Base-by-base conservation (phyloP, 2,113 vertebrate species). In the Marmota monax region DNA sequence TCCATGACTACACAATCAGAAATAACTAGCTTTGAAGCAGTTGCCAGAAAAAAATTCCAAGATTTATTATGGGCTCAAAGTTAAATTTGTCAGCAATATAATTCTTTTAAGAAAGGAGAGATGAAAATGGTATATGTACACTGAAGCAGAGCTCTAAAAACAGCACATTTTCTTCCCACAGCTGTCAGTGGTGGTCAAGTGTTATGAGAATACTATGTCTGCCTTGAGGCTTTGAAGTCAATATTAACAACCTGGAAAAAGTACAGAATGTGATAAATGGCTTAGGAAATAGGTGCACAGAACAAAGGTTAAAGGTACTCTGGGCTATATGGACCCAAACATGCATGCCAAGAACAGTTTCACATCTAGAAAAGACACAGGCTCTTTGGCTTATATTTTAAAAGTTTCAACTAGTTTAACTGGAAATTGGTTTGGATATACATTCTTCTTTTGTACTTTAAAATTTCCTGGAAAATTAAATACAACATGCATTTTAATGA, bases 391-490 rank as follows among this genome's bases (percentile, higher is more conserved):
- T 87, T 92, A 51, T 51, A 92, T 87, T 97, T 76, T 23, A 76
- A 86, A 72, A 76, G 63, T 79, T 95, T 94, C 86, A 94, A 84
- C 77, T 91, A 91, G 37, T 90, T 92, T 96, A 94, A 96, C 85
- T 94, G 58, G 70, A 91, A 97, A 97, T 94, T 63, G 48, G 85
- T 97, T 90, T 94, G 70, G 85, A 77, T 86, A 93, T 96, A 63
- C 14, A 77, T 89, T 88, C 58, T 97, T 96, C 79, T 94, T 95
- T 93, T 80, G 92, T 93, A 63, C 32, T 96, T 48, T 97, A 85
- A 95, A 95, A 80, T 96, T 95, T 97, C 83, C 91, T 97, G 84
- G 96, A 97, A 97, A 97, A 96, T 97, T 97, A 96, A 97, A 95
- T 80, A 61, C 56, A 90, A 39, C 37, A 91, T 97, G 58, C 23